A percentile compares a stretch with the other conserved stretches of the same genome.
phyloP scores from a whole-genome alignment of 37 sponge, comb jelly and placozoan species.

The Cliona cf. orientalis region DNA sequence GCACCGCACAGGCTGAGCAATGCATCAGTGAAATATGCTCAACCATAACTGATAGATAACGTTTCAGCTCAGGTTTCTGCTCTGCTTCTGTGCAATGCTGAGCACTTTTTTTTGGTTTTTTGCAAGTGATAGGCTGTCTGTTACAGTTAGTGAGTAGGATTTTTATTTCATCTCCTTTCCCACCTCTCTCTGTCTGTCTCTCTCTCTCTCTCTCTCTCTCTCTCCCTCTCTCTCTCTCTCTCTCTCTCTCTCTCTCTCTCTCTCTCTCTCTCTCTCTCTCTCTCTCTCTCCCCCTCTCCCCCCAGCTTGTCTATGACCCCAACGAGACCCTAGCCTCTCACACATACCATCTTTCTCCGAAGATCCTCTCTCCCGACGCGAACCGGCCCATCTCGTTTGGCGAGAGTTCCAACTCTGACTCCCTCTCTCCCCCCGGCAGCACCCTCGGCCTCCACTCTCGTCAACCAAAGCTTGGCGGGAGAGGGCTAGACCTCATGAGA shows the following conservation, averaged over 20 bases:
- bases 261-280: conserved; percentile 5
- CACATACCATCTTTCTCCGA: neutral
- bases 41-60: no score
- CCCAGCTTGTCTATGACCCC: conserved; percentile 30
- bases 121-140: no score
- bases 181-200: neutral
- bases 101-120: no score
- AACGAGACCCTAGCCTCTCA: conserved; percentile 6
- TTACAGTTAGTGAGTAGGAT: no score
- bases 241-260: conserved; percentile 12
- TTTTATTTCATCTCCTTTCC: neutral
- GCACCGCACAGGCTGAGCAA: no score
- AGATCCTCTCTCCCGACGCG: conserved; percentile 17
- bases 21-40: no score
- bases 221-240: conserved; percentile 12
- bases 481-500: conserved; percentile 3
- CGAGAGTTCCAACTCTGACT: conserved; percentile 19
- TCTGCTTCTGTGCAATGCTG: no score
- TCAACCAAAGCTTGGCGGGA: no score
- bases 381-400: conserved; percentile 27
- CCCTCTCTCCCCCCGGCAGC: conserved; percentile 21
- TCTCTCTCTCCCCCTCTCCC: neutral
- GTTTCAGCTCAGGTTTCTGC: no score
- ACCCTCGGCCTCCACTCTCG: neutral
- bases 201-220: conserved; percentile 3